Evolutionary conservation across 35 echinoderm and acorn worm genomes (phyloP), one percentile per base, ranked within the genome.

Genomic region (Eucidaris tribuloides): DNA sequence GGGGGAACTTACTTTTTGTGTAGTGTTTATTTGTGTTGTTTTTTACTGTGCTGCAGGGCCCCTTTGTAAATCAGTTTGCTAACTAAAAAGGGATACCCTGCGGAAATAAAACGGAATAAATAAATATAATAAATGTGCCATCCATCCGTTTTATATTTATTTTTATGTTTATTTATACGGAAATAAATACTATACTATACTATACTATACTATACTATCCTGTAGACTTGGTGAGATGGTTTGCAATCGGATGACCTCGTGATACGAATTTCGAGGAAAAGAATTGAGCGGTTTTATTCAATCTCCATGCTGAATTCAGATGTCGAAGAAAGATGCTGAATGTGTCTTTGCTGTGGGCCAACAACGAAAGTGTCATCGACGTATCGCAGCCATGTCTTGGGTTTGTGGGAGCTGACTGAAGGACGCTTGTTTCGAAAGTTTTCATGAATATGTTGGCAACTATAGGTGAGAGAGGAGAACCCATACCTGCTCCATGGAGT

Each of bases 321-420:
- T 89, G 79, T 0, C 56, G n/a, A 64, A 71, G n/a, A 31, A 89
- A 81, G n/a, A 13, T 39, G 20, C 83, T 64, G 15, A 89, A 19
- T 35, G 45, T 43, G 38, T 56, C 29, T 25, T 76, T 36, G 18
- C 46, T 23, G 29, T 81, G 23, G 50, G 49, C 79, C 58, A 14
- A 87, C 65, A n/a, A 62, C 54, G 52, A 87, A 79, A 2, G 62
- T 89, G 60, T 82, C 87, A 62, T 89, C 87, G 24, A 89, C 79
- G 35, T 90, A 89, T 17, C 87, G 65, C 6, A 35, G 45, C 87
- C 79, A 89, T 6, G 76, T 25, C 49, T 19, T 54, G 19, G 80
- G 43, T 15, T 31, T 46, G 33, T 58, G 1, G 32, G 62, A 7
- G 87, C 62, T 59, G 87, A 59, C 20, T 40, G 46, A 9, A 89